Conservation (phyloP, 2,113 vertebrate species). For the Scomber scombrus region DNA sequence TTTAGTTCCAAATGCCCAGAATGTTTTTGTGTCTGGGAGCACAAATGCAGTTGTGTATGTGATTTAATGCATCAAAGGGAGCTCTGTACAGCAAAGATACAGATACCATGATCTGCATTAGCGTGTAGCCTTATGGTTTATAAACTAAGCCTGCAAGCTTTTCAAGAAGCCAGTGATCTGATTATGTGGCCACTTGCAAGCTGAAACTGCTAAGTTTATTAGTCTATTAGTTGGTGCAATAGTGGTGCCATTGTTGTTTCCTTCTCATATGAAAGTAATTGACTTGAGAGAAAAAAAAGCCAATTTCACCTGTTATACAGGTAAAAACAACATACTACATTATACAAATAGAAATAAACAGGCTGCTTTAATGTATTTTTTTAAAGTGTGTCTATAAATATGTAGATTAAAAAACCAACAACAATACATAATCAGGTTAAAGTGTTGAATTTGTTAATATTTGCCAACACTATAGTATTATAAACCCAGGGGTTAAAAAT, state of each 20-base stretch:
- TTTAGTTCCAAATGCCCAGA: slow-evolving; percentile 53
- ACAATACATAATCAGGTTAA: not conserved
- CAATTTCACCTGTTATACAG: not conserved
- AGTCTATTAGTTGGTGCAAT: not conserved
- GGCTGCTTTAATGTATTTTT: not conserved
- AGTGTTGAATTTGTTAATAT: not conserved
- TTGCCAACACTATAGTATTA: no score
- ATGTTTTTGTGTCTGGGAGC: slow-evolving; percentile 60
- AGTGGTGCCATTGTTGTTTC: not conserved
- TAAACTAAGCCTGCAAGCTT: slow-evolving; percentile 64
- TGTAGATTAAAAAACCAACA: not conserved
- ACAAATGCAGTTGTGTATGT: slow-evolving; percentile 51
- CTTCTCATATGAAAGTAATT: not conserved
- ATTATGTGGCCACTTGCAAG: slow-evolving; percentile 60
- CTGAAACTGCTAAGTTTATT: slow-evolving; percentile 20
- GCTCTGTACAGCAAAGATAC: slow-evolving; percentile 55
- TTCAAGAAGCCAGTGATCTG: slow-evolving; percentile 68
- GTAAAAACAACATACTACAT: not conserved
- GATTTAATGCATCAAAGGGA: slow-evolving; percentile 68
- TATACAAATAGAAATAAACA: not conserved
- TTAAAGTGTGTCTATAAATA: no score
- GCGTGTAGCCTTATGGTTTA: slow-evolving; percentile 49
- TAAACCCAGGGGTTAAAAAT: not conserved
- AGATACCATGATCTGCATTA: slow-evolving; percentile 55
- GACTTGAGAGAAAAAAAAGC: not conserved